These are phyloP conservation scores for Caenorhabditis auriculariae DNA, from an alignment of 2,888 invertebrate species.

Conservation along the genomic window DNA sequence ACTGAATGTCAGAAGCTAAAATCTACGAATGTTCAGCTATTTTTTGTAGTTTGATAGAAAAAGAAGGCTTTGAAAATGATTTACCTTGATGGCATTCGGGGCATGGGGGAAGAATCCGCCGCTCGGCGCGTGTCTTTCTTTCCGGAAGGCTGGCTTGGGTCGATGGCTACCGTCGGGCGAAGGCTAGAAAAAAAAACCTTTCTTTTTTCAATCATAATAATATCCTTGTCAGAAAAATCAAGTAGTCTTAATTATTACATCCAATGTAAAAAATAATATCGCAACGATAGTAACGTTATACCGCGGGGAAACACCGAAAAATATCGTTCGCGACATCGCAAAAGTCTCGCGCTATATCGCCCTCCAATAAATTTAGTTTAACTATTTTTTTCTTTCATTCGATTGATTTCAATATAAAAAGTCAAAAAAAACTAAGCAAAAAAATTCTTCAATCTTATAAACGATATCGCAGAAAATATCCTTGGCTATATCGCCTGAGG, in stretches of 20 bases:
- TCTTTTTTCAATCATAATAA: not conserved
- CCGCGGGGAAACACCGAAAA: too few species aligned
- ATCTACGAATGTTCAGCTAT: too few species aligned
- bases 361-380: not conserved
- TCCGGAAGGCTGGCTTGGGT: constrained; percentile 57
- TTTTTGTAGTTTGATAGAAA: too few species aligned
- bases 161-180: constrained; percentile 59
- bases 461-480: too few species aligned
- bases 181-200: constrained; percentile 33
- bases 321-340: too few species aligned
- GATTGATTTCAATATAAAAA: not conserved
- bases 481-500: too few species aligned
- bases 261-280: not conserved
- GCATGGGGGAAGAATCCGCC: constrained; percentile 62
- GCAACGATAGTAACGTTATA: not conserved
- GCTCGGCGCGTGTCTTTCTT: constrained; percentile 47
- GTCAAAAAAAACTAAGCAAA: too few species aligned
- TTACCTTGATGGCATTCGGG: constrained; percentile 56
- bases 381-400: not conserved
- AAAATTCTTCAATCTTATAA: too few species aligned
- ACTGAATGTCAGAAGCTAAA: too few species aligned
- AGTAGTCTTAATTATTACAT: not conserved
- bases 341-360: too few species aligned
- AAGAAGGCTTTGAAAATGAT: not conserved
- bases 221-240: not conserved